Evolutionary conservation across 2,888 invertebrate species (phyloP).

Genomic region (Pammene aurita): DNA sequence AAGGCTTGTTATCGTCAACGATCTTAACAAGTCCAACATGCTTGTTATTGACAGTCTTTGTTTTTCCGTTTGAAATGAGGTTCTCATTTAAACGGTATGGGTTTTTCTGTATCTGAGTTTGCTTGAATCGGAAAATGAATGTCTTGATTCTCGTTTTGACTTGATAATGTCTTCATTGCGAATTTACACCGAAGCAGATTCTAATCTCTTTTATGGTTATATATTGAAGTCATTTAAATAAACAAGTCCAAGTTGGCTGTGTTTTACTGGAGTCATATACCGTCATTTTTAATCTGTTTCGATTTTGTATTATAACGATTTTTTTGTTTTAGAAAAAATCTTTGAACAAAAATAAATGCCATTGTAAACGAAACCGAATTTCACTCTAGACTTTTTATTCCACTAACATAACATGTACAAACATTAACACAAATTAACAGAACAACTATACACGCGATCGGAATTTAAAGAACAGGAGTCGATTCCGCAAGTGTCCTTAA

Average conservation of each 20-base stretch:
- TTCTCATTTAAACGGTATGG: conserved; percentile 9
- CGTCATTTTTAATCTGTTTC: not conserved
- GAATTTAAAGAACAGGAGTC: conserved; percentile 40
- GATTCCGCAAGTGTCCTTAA: conserved; percentile 42
- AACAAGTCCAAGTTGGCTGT: not conserved
- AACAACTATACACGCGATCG: conserved; percentile 39
- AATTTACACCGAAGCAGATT: conserved; percentile 2
- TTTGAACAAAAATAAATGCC: not conserved
- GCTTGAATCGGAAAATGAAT: not conserved
- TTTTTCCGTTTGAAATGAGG: not conserved
- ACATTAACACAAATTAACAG: conserved; percentile 43
- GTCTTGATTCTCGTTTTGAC: conserved; percentile 7
- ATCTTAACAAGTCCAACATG: conserved; percentile 62
- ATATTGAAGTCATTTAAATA: conserved; percentile 7
- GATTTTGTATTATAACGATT: not conserved
- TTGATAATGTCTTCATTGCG: conserved; percentile 14
- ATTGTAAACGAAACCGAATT: not conserved
- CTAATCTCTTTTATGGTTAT: conserved; percentile 11
- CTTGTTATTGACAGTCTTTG: conserved; percentile 24
- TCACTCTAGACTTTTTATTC: conserved; percentile 30
- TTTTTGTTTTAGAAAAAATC: too few relatives aligned
- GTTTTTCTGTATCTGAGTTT: not conserved
- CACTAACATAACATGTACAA: conserved; percentile 33
- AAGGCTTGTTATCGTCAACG: conserved; percentile 64
- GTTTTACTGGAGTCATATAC: not conserved